These are phyloP conservation scores for Aptenodytes forsteri DNA, from an alignment of 2,113 vertebrate species.

Conservation along the genomic window DNA sequence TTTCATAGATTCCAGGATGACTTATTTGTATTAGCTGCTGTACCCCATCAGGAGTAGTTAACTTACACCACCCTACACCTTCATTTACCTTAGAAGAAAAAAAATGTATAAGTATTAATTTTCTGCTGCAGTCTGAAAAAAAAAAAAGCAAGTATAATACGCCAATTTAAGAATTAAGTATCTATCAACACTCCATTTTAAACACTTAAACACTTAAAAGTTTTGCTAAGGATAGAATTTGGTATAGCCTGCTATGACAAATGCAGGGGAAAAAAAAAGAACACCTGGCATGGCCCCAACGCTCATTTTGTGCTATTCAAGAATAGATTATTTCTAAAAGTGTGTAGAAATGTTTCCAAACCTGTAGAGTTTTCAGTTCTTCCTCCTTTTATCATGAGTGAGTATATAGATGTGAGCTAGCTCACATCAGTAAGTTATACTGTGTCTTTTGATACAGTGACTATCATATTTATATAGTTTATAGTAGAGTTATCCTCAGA, in stretches of 20 bases:
- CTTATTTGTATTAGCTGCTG: slow-evolving; percentile 69
- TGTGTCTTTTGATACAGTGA: neutral
- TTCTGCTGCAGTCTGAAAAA: neutral
- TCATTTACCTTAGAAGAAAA: slow-evolving; percentile 60
- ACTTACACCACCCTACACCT: slow-evolving; percentile 71
- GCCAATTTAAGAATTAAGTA: neutral
- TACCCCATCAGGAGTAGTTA: slow-evolving; percentile 69
- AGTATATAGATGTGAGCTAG: neutral
- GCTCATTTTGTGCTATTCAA: neutral
- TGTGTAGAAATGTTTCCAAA: neutral
- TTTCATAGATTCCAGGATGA: slow-evolving; percentile 69
- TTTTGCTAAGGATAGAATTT: neutral
- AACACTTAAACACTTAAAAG: neutral
- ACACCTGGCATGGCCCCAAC: neutral
- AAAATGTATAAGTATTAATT: neutral
- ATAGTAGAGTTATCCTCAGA: neutral
- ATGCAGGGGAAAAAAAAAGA: neutral
- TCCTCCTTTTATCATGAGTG: neutral
- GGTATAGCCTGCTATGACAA: neutral
- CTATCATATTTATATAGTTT: neutral
- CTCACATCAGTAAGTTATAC: neutral
- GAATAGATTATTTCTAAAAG: neutral
- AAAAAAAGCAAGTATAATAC: neutral
- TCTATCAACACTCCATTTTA: neutral
- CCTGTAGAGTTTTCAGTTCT: neutral